Evolutionary conservation across 2,888 invertebrate species (phyloP), one percentile per base, ranked within the genome.

Genomic region (Scrobipalpa atriplicella): DNA sequence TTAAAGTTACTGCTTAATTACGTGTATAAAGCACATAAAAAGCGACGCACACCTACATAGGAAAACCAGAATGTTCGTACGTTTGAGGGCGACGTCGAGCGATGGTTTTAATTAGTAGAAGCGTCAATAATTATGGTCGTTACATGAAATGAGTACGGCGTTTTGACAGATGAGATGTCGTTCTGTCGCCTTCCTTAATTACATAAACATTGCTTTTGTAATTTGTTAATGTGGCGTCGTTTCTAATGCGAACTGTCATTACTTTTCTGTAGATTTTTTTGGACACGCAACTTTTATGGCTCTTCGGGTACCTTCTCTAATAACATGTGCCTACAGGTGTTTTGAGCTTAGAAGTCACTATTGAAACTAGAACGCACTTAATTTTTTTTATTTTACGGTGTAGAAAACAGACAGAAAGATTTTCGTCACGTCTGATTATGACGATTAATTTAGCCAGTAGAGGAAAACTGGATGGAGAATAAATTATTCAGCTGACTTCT

Each of bases 1-100:
- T 71, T 73, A 68, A 83, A 83, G 77, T 84, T 86, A 86, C 85
- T 78, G 72, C 83, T 85, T 84, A 78, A 85, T 85, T 83, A 83
- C 79, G 75, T 78, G 79, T 74, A 66, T 78, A 80, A 79, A 77
- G 65, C 69, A 75, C 76, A 81, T 82, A 78, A 81, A 80, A 76
- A 71, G 71, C 73, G 69, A 72, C 76, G 72, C 76, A 66, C 67
- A 69, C 68, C 68, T 62, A 67, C 66, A 66, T 13, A 67, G 58
- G 21, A 65, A n/a, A 21, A 54, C 21, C 58, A 66, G 71, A 71
- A 73, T 69, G 69, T 67, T 54, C 62, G 60, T 71, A 72, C 69
- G 66, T 67, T 70, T 62, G 68, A 72, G 69, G 67, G 70, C 70
- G 68, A 74, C 71, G 70, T 67, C 56, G 73, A 72, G 69, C 72